phyloP scores from a whole-genome alignment of 1,140 invertebrate species.

The Antheraea mylitta region DNA sequence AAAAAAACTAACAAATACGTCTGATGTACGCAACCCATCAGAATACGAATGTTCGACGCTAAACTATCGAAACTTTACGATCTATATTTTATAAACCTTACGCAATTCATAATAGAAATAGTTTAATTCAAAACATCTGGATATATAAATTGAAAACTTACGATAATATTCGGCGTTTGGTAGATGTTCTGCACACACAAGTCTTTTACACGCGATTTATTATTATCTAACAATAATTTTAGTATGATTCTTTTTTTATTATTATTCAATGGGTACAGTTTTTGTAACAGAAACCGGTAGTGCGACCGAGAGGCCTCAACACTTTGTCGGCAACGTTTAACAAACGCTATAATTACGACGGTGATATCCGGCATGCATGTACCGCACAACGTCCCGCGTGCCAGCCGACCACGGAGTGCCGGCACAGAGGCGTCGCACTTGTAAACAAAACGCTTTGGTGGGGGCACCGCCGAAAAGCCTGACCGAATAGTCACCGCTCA shows the following conservation, averaged over 20 bases:
- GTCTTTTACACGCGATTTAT: constrained; percentile 12
- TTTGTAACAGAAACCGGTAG: constrained; percentile 29
- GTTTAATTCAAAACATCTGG: constrained; percentile 33
- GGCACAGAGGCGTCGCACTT: constrained; percentile 56
- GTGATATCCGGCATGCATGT: constrained; percentile 15
- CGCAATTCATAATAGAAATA: constrained; percentile 38
- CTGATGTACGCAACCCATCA: constrained; percentile 3
- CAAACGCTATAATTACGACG: constrained; percentile 32
- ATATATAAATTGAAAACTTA: constrained; percentile 38
- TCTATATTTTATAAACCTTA: constrained; percentile 35
- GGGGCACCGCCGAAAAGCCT: constrained; percentile 73
- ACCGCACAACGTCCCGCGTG: constrained; percentile 53
- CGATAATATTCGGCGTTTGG: constrained; percentile 40
- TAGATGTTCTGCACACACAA: constrained; percentile 35
- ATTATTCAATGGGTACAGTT: constrained; percentile 25
- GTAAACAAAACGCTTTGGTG: constrained; percentile 72
- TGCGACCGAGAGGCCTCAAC: constrained; percentile 28
- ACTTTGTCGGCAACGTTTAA: constrained; percentile 45
- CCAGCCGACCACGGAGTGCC: constrained; percentile 59
- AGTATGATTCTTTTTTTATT: background rate
- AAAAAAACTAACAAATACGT: constrained; percentile 28
- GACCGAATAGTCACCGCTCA: constrained; percentile 63
- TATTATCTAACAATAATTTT: background rate
- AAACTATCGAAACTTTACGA: constrained; percentile 23
- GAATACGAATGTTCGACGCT: background rate